These are phyloP conservation scores for Acyrthosiphon pisum DNA, from an alignment of 1,140 invertebrate species.

Conservation along the genomic window DNA sequence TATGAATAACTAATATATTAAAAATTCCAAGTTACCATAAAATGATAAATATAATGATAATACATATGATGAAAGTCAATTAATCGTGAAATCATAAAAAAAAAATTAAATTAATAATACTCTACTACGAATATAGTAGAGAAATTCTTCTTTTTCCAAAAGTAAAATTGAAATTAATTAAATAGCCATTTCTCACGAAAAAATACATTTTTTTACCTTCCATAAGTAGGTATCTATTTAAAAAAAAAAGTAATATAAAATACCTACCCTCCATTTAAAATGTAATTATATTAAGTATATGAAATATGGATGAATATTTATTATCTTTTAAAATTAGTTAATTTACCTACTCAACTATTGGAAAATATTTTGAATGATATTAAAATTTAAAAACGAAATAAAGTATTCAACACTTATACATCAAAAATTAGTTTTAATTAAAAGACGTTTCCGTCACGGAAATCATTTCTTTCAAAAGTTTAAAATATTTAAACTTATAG, in stretches of 20 bases:
- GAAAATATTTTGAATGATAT: no score
- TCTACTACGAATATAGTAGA: background rate
- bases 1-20: background rate
- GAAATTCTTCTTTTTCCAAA: no score
- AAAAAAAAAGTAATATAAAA: no score
- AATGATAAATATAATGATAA: background rate
- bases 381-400: no score
- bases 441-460: background rate
- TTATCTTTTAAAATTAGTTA: background rate
- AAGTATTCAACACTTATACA: background rate
- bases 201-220: background rate
- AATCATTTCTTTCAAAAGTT: background rate
- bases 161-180: background rate
- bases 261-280: no score
- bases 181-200: background rate
- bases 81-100: background rate
- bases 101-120: background rate
- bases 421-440: background rate
- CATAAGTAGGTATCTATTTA: background rate
- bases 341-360: no score
- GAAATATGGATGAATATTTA: background rate
- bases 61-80: background rate
- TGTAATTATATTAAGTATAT: background rate
- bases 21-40: background rate
- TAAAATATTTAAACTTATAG: no score